These are phyloP conservation scores for Shargacucullia verbasci DNA, from an alignment of 2,888 invertebrate species.

Conservation along the genomic window DNA sequence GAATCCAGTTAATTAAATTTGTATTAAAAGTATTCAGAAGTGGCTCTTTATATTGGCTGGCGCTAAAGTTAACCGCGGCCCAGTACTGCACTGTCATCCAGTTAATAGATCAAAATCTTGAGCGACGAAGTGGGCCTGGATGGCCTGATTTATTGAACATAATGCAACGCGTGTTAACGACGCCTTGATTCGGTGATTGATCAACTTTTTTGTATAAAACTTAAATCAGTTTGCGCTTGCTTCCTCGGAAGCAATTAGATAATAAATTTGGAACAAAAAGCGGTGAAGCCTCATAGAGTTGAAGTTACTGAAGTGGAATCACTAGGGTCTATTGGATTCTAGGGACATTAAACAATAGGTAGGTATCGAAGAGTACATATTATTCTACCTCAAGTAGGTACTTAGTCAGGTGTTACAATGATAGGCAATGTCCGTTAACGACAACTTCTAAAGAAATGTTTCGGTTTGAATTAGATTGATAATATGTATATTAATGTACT, in stretches of 20 bases:
- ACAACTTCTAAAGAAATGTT: not conserved
- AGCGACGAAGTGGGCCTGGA: slow-evolving; percentile 77
- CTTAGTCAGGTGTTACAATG: slow-evolving; percentile 22
- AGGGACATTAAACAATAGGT: slow-evolving; percentile 45
- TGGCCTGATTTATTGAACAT: slow-evolving; percentile 81
- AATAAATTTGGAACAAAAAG: slow-evolving; percentile 57
- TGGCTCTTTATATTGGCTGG: slow-evolving; percentile 81
- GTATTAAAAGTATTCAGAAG: slow-evolving; percentile 81
- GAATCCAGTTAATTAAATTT: slow-evolving; percentile 87
- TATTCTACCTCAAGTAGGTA: slow-evolving; percentile 21
- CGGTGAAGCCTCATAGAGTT: slow-evolving; percentile 18
- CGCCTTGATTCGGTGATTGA: slow-evolving; percentile 85
- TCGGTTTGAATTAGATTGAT: too few species aligned
- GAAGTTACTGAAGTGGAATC: slow-evolving; percentile 43
- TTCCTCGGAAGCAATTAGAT: slow-evolving; percentile 76
- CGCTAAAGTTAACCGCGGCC: slow-evolving; percentile 80
- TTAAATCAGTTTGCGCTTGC: slow-evolving; percentile 75
- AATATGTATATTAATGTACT: too few species aligned
- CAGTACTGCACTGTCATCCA: slow-evolving; percentile 78
- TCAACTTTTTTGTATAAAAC: slow-evolving; percentile 77
- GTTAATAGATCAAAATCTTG: slow-evolving; percentile 87
- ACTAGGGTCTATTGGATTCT: slow-evolving; percentile 43
- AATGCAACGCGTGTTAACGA: slow-evolving; percentile 85
- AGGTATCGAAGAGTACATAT: slow-evolving; percentile 23
- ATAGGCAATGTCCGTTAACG: slow-evolving; percentile 11